Evolutionary conservation across 2,888 invertebrate genomes (phyloP), one percentile per base, ranked within the genome.

Genomic region (Lycaena phlaeas): DNA sequence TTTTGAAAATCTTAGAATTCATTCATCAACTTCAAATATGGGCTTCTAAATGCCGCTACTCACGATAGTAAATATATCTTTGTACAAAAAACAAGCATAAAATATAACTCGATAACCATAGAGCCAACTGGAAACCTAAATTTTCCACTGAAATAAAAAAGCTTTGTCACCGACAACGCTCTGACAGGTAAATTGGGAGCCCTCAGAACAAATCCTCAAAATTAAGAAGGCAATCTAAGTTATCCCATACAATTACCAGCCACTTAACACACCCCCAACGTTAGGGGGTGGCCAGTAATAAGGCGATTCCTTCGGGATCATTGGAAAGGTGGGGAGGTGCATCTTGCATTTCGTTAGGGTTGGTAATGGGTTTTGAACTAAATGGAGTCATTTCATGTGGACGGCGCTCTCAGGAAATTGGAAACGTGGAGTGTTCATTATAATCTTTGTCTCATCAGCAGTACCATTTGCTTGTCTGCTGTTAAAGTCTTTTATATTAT

Each of bases 201-300:
- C 34, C 22, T 9, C 12, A 5, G 22, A 34, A 31, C 31, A 31
- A 31, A 34, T 59, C 60, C 51, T 40, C 50, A 46, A 68, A 72
- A 77, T 81, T 79, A 78, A 77, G 78, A 76, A 77, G 64, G 72
- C 75, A 79, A 82, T 82, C 81, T 78, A 81, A 81, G 75, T 81
- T 81, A 76, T 76, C 76, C 73, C 72, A 73, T 77, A 73, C 74
- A 78, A 82, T 81, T 79, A 81, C 76, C 62, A 59, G 64, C 63
- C 73, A 78, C 74, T 78, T 74, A 70, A 68, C 69, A 68, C 77
- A 56, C 76, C 77, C 74, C 60, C 41, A 47, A 49, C 53, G 55
- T 74, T 65, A 61, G 59, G 57, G 65, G 59, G 55, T 48, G 56
- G 54, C 42, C 47, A 53, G 62, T 73, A 71, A 74, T 71, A 73